phyloP scores from a whole-genome alignment of 2,888 invertebrate genomes.

The Flexamia atlantica region DNA sequence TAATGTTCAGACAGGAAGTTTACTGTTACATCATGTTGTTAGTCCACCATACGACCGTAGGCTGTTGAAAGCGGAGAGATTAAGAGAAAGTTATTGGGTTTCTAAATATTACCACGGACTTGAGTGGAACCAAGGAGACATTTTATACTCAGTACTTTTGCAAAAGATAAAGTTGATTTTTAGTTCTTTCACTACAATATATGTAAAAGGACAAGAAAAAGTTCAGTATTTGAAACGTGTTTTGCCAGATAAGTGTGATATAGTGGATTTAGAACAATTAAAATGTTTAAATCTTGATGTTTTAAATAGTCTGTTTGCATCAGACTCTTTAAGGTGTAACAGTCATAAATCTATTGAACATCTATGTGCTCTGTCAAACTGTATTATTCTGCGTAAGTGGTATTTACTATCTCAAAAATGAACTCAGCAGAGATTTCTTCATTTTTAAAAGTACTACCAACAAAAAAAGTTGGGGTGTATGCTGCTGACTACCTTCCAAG shows the following conservation, averaged over 20 bases:
- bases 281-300: neutral
- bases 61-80: neutral
- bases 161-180: neutral
- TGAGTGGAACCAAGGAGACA: neutral
- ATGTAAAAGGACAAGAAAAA: constrained; percentile 4
- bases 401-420: neutral
- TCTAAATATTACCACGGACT: neutral
- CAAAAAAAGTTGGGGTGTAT: neutral
- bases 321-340: neutral
- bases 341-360: neutral
- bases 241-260: neutral
- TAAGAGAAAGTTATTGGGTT: constrained; percentile 7
- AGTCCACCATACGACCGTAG: neutral
- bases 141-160: neutral
- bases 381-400: neutral
- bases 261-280: neutral
- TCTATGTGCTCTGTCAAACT: neutral
- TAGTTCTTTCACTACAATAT: neutral
- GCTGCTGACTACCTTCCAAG: neutral
- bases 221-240: neutral
- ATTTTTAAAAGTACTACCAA: neutral
- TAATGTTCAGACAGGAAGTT: neutral
- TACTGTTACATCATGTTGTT: constrained; percentile 3
- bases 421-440: neutral
- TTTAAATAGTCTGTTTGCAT: neutral